Evolutionary conservation across 2,797 vertebrate species (phyloP).

Genomic region (Syngnathus rostellatus): DNA sequence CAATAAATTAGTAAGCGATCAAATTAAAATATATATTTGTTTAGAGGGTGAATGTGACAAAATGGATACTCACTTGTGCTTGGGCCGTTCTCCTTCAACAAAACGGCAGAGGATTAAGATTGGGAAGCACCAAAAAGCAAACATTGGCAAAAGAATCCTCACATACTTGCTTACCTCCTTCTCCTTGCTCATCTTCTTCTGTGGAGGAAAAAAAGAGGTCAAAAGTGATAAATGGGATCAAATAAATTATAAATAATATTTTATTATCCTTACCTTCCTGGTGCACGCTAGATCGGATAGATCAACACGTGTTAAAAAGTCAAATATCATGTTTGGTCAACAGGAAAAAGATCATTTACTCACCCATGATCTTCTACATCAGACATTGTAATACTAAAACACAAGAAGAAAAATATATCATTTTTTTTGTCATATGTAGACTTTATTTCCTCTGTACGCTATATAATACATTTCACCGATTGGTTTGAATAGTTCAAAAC

Average conservation of each 20-base stretch:
- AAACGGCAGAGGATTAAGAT: constrained; percentile 7
- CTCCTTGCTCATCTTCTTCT: constrained; percentile 59
- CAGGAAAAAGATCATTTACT: constrained; percentile 13
- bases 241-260: too few relatives aligned
- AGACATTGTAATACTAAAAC: constrained; percentile 49
- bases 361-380: constrained; percentile 56
- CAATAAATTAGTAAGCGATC: not conserved
- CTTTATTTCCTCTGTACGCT: too few relatives aligned
- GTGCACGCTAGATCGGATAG: constrained; percentile 36
- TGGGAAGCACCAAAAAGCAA: not conserved
- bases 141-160: not conserved
- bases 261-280: constrained; percentile 47
- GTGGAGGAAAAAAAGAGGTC: constrained; percentile 11
- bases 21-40: not conserved
- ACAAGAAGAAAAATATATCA: not conserved
- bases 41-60: not conserved
- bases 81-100: constrained; percentile 73
- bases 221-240: not conserved
- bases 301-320: not conserved
- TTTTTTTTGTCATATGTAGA: too few relatives aligned
- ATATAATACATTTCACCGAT: too few relatives aligned
- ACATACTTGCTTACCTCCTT: constrained; percentile 51
- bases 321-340: not conserved
- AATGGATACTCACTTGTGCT: constrained; percentile 56
- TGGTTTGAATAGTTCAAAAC: too few relatives aligned